phyloP scores from a whole-genome alignment of 1,140 invertebrate genomes.

The Papilio glaucus region DNA sequence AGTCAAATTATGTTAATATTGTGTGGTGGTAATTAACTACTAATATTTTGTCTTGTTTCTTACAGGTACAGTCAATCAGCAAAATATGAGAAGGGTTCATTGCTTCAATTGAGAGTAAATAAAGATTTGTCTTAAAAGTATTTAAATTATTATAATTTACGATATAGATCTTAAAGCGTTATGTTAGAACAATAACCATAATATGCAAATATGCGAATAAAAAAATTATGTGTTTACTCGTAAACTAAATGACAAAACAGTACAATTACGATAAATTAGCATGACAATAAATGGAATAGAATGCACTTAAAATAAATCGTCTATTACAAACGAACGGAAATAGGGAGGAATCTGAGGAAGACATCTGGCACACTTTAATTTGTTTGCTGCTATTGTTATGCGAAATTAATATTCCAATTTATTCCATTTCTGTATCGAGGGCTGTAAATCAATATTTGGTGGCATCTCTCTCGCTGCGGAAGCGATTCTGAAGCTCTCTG shows the following conservation, averaged over 20 bases:
- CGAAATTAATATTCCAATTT: slow-evolving; percentile 83
- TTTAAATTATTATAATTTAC: no score
- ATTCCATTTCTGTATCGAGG: slow-evolving; percentile 79
- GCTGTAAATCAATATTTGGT: slow-evolving; percentile 78
- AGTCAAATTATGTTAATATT: no score
- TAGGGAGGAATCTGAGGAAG: slow-evolving; percentile 62
- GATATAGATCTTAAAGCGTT: no score
- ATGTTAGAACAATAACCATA: no score
- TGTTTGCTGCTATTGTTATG: slow-evolving; percentile 79
- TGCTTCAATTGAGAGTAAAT: neutral
- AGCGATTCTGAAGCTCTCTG: slow-evolving; percentile 56
- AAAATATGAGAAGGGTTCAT: neutral
- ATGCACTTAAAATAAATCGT: slow-evolving; percentile 56
- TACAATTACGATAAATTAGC: slow-evolving; percentile 37
- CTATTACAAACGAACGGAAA: slow-evolving; percentile 59
- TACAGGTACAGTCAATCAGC: neutral
- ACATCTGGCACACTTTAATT: slow-evolving; percentile 82
- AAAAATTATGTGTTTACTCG: neutral
- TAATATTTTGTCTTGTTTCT: neutral
- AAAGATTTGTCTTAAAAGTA: no score
- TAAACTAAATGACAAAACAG: slow-evolving; percentile 1
- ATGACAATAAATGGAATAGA: slow-evolving; percentile 31
- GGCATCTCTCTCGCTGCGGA: slow-evolving; percentile 58
- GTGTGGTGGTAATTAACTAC: no score
- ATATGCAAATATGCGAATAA: neutral